These are phyloP conservation scores for Crematogaster levior DNA, from an alignment of 2,888 invertebrate genomes.

Conservation along the genomic window DNA sequence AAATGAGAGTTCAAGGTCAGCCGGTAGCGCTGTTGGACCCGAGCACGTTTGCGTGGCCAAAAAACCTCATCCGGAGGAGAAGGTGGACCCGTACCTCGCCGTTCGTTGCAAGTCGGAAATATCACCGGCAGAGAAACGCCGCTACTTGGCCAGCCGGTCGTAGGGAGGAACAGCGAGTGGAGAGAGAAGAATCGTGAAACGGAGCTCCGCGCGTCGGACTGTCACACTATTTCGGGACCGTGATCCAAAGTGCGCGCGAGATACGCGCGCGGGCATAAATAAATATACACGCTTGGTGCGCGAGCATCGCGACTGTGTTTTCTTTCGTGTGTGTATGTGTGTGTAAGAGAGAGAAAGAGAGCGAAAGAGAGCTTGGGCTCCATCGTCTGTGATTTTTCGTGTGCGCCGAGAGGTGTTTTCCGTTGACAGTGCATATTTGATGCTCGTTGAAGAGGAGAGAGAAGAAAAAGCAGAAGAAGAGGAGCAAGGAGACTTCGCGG, in stretches of 20 bases:
- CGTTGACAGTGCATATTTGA: constrained; percentile 62
- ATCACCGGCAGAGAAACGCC: constrained; percentile 33
- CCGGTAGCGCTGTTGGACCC: constrained; percentile 58
- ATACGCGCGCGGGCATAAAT: constrained; percentile 65
- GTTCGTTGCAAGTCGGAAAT: constrained; percentile 41
- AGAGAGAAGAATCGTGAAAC: constrained; percentile 28
- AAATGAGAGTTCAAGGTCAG: constrained; percentile 75
- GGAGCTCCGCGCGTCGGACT: constrained; percentile 58
- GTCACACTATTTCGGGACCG: constrained; percentile 77
- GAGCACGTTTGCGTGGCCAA: constrained; percentile 49
- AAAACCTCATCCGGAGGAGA: constrained; percentile 46
- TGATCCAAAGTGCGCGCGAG: constrained; percentile 71
- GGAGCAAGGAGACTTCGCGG: neutral
- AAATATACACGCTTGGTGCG: constrained; percentile 68
- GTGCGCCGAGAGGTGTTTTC: constrained; percentile 61
- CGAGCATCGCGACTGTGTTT: constrained; percentile 43
- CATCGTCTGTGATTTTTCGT: constrained; percentile 44
- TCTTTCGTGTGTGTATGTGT: neutral
- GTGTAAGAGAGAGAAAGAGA: neutral
- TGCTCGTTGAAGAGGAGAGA: constrained; percentile 31
- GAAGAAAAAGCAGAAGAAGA: constrained; percentile 18
- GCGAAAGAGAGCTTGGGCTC: neutral
- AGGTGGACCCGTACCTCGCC: constrained; percentile 23
- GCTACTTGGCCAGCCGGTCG: neutral
- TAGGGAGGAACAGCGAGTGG: neutral